phyloP scores from a whole-genome alignment of 1,140 invertebrate species.

The Papilio xuthus region DNA sequence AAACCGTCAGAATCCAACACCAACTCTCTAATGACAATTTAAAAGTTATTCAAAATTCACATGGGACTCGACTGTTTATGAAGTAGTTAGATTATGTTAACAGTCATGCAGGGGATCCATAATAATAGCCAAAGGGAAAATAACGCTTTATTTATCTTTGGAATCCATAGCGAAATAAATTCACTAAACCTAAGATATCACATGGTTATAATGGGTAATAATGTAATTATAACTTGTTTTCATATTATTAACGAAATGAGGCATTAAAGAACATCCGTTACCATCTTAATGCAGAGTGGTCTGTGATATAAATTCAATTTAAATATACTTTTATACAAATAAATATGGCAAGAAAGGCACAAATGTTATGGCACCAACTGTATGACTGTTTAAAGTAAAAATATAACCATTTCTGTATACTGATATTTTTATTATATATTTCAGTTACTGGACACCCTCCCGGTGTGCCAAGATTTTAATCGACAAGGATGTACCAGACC shows the following conservation, averaged over 20 bases:
- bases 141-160: background rate
- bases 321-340: background rate
- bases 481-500: slow-evolving; percentile 96
- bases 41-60: background rate
- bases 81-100: slow-evolving; percentile 61
- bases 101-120: slow-evolving; percentile 58
- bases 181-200: background rate
- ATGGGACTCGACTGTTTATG: slow-evolving; percentile 68
- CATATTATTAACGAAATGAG: background rate
- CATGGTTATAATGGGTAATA: background rate
- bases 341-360: slow-evolving; percentile 45
- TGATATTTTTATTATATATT: slow-evolving; percentile 82
- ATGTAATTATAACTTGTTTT: background rate
- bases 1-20: slow-evolving; percentile 62
- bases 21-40: background rate
- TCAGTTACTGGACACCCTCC: slow-evolving; percentile 99
- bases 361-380: slow-evolving; percentile 47
- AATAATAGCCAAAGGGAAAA: slow-evolving; percentile 40
- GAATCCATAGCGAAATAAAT: background rate
- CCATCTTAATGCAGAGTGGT: background rate
- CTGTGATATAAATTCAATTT: background rate
- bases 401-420: slow-evolving; percentile 47
- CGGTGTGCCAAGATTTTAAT: slow-evolving; percentile 99
- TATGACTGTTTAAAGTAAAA: slow-evolving; percentile 40
- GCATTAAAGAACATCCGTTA: background rate